phyloP scores from a whole-genome alignment of 2,797 vertebrate species.

The Myotis planiceps region DNA sequence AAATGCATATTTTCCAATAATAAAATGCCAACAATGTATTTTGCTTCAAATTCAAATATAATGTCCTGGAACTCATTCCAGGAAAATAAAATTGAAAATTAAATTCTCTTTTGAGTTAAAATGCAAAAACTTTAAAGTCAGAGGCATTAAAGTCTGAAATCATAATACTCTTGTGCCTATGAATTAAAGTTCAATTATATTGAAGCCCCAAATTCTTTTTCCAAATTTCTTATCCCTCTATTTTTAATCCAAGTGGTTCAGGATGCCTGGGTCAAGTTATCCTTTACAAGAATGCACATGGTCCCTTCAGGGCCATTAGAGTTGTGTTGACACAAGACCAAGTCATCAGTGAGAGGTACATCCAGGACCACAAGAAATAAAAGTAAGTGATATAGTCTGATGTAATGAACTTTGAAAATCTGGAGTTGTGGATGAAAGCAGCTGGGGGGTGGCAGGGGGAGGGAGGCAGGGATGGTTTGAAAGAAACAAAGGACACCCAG shows the following conservation, averaged over 20 bases:
- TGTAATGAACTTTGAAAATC: neutral
- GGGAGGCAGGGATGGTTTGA: neutral
- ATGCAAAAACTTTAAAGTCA: neutral
- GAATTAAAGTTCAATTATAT: neutral
- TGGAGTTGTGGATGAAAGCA: neutral
- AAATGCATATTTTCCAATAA: neutral
- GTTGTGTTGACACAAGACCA: neutral
- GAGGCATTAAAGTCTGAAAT: neutral
- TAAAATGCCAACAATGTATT: neutral
- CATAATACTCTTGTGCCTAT: neutral
- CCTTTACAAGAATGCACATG: neutral
- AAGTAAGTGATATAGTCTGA: neutral
- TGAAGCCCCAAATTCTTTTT: neutral
- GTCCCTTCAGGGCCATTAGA: neutral
- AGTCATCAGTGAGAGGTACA: neutral
- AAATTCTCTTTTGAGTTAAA: neutral
- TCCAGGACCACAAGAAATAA: neutral
- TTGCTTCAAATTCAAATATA: slow-evolving; percentile 13
- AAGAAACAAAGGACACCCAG: neutral
- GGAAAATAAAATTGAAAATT: neutral
- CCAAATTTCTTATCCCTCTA: neutral
- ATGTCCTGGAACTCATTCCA: neutral
- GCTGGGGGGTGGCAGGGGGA: neutral
- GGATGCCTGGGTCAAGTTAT: neutral
- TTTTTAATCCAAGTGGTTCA: neutral